These are phyloP conservation scores for Ophioderma brevispina DNA, from an alignment of 35 echinoderm and acorn worm genomes.

Conservation along the genomic window DNA sequence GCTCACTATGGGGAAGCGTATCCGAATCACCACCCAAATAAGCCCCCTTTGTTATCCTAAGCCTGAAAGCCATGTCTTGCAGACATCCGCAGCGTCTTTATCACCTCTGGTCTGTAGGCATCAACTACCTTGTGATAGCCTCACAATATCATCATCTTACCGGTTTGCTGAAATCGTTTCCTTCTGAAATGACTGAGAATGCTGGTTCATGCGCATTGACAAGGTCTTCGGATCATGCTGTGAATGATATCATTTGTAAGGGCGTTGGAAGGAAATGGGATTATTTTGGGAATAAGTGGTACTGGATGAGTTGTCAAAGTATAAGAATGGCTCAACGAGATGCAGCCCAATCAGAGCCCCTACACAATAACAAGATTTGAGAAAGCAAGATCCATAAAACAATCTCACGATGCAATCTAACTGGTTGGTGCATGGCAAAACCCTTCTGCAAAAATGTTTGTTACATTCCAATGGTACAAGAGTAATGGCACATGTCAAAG, in stretches of 20 bases:
- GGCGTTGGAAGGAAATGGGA: background rate
- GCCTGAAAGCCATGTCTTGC: background rate
- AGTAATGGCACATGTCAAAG: no score
- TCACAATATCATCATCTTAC: background rate
- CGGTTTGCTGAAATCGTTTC: background rate
- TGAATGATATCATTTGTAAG: background rate
- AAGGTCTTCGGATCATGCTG: background rate
- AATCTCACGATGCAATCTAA: background rate
- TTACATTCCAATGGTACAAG: no score
- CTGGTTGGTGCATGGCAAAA: no score
- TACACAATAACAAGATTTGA: background rate
- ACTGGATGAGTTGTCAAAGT: background rate
- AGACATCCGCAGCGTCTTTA: background rate
- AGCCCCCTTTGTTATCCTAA: background rate
- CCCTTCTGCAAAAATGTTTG: background rate
- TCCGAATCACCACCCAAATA: background rate
- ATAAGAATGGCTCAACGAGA: background rate
- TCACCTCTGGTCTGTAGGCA: background rate
- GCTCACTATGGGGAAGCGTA: background rate
- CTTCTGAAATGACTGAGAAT: background rate
- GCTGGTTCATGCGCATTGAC: background rate
- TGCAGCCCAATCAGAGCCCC: background rate
- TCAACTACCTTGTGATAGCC: background rate
- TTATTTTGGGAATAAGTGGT: background rate
- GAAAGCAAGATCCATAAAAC: background rate